These are phyloP conservation scores for Maconellicoccus hirsutus DNA, from an alignment of 1,140 invertebrate genomes.

Conservation along the genomic window DNA sequence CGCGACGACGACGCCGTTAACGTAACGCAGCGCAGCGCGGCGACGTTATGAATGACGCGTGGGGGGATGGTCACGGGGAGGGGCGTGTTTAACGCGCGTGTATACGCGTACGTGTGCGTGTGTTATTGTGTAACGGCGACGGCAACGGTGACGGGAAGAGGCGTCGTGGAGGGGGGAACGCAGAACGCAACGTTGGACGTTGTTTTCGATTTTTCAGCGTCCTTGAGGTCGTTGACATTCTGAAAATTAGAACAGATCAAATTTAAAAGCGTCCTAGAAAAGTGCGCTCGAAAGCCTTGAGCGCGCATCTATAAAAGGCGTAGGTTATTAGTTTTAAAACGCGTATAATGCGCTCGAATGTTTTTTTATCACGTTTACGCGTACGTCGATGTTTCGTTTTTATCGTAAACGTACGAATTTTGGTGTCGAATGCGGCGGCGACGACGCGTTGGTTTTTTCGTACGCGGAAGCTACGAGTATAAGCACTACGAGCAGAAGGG, in stretches of 20 bases:
- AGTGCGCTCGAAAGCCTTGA: background rate
- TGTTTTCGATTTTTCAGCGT: constrained; percentile 8
- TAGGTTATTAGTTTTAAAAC: background rate
- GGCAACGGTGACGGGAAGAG: background rate
- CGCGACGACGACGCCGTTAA: too few species aligned
- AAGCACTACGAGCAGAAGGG: too few species aligned
- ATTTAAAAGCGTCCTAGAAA: constrained; percentile 9
- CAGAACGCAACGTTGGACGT: background rate
- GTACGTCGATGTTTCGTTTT: background rate
- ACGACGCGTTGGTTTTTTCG: background rate
- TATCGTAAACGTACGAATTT: too few species aligned
- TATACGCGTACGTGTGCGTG: too few species aligned
- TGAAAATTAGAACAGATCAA: constrained; percentile 9
- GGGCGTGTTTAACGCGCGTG: too few species aligned
- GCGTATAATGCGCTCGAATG: background rate
- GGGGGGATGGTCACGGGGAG: too few species aligned
- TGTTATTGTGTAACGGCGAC: too few species aligned
- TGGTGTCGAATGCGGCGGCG: background rate
- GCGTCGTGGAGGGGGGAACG: background rate
- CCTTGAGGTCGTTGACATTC: constrained; percentile 7
- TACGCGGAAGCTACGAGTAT: too few species aligned
- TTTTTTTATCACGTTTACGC: too few species aligned
- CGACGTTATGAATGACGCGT: too few species aligned
- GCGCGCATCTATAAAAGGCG: constrained; percentile 6
- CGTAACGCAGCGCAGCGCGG: too few species aligned